Conservation (phyloP, 1,140 invertebrate species). For the Neuroterus valhalla region DNA sequence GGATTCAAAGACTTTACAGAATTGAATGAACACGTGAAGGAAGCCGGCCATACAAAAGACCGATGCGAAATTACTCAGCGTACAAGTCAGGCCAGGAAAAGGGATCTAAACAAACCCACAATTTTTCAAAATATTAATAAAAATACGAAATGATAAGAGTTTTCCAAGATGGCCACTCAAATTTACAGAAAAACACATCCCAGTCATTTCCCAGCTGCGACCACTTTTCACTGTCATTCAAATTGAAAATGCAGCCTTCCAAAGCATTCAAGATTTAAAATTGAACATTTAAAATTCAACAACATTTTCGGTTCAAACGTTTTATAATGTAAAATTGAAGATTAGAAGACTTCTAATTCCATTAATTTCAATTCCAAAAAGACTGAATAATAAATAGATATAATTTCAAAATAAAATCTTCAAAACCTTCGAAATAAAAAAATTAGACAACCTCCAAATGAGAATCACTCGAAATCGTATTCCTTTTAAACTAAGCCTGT, state of each 20-base stretch:
- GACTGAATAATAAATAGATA: too few species aligned
- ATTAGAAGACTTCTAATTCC: too few species aligned
- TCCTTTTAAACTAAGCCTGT: too few species aligned
- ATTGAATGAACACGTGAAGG: slow-evolving; percentile 79
- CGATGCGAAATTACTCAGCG: slow-evolving; percentile 77
- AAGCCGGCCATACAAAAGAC: slow-evolving; percentile 80
- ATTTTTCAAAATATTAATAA: slow-evolving; percentile 29
- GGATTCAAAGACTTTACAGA: slow-evolving; percentile 80
- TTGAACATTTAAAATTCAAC: not conserved
- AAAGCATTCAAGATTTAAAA: not conserved
- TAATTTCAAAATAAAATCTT: too few species aligned
- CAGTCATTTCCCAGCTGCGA: not conserved
- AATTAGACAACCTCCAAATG: too few species aligned
- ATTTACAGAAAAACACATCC: too few species aligned
- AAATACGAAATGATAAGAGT: not conserved
- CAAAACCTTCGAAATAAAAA: too few species aligned
- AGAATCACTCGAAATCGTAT: too few species aligned
- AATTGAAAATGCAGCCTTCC: not conserved
- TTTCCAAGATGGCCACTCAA: not conserved
- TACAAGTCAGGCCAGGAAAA: slow-evolving; percentile 71
- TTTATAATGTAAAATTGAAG: too few species aligned
- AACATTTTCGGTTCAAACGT: not conserved
- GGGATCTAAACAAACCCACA: slow-evolving; percentile 77
- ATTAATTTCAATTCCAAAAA: too few species aligned
- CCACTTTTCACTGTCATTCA: slow-evolving; percentile 48